These are phyloP conservation scores for Macrostomum lignano DNA, from an alignment of 1,140 invertebrate species.

Conservation along the genomic window DNA sequence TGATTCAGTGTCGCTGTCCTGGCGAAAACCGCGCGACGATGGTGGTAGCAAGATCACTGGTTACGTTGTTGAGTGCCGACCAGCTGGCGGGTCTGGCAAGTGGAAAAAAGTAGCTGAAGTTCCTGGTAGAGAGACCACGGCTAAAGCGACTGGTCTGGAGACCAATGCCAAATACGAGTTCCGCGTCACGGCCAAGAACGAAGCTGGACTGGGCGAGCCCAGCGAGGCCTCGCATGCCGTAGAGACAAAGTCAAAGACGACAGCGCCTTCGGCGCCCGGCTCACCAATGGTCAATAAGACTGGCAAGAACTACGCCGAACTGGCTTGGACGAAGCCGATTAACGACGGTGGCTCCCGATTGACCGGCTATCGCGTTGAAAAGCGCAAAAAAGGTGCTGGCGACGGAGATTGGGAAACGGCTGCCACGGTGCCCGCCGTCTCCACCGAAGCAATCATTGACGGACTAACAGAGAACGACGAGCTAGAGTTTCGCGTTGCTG, in stretches of 20 bases:
- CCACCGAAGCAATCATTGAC: conserved; percentile 57
- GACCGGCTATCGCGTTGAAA: conserved; percentile 28
- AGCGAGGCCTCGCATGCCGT: conserved; percentile 57
- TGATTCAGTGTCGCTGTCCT: conserved; percentile 68
- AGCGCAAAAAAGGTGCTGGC: conserved; percentile 32
- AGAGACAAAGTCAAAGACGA: conserved; percentile 67
- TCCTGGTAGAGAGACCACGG: conserved; percentile 47
- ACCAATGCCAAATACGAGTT: conserved; percentile 65
- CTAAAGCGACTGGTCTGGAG: conserved; percentile 23
- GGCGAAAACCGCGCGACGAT: conserved; percentile 60
- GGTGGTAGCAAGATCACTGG: conserved; percentile 81
- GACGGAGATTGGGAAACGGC: conserved; percentile 65
- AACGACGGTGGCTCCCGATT: conserved; percentile 79
- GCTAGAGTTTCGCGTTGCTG: conserved; percentile 73
- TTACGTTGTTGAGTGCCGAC: conserved; percentile 73
- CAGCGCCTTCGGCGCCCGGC: too few species aligned
- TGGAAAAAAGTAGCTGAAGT: conserved; percentile 54
- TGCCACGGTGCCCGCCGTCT: conserved; percentile 46
- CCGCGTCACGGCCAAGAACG: conserved; percentile 71
- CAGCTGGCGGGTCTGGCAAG: conserved; percentile 40
- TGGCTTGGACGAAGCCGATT: conserved; percentile 58
- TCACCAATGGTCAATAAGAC: conserved; percentile 54
- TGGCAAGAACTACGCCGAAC: conserved; percentile 43
- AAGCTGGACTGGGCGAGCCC: conserved; percentile 69
- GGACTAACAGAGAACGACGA: conserved; percentile 58